Conservation (phyloP, 2,888 invertebrate species). For the Caenorhabditis becei region DNA sequence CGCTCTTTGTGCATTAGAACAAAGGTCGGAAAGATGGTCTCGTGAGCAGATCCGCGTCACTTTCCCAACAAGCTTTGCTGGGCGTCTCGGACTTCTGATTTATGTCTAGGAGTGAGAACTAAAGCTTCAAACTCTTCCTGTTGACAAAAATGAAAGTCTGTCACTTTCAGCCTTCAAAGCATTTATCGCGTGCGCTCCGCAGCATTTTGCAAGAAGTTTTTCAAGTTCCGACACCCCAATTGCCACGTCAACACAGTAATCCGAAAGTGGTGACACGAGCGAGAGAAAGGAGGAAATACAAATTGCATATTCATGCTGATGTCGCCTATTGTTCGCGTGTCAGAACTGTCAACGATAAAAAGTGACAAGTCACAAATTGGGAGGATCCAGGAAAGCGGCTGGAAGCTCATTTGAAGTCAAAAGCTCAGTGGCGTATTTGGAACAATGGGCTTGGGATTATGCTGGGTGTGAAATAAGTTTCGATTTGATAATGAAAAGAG, state of each 20-base stretch:
- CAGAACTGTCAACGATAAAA: not conserved
- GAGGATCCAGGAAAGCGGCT: too few species aligned
- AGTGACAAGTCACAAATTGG: not conserved
- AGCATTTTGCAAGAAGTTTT: too few species aligned
- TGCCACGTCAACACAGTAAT: slow-evolving; percentile 14
- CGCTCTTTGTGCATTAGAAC: slow-evolving; percentile 37
- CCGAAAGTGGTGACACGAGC: not conserved
- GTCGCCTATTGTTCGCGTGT: slow-evolving; percentile 1
- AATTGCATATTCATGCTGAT: slow-evolving; percentile 19
- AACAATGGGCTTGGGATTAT: too few species aligned
- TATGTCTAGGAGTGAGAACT: too few species aligned
- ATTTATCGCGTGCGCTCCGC: too few species aligned
- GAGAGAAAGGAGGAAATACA: not conserved
- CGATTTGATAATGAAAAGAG: too few species aligned
- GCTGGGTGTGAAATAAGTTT: too few species aligned
- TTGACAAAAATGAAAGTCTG: too few species aligned
- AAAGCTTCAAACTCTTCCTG: too few species aligned
- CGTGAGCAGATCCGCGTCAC: slow-evolving; percentile 3
- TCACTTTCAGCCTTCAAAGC: too few species aligned
- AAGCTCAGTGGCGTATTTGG: too few species aligned
- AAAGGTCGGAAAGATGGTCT: slow-evolving; percentile 17
- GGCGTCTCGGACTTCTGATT: not conserved
- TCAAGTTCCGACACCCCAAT: not conserved
- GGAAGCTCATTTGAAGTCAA: too few species aligned
- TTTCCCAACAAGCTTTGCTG: not conserved